Evolutionary conservation across 2,113 vertebrate genomes (phyloP).

Genomic region (Ictidomys tridecemlineatus): DNA sequence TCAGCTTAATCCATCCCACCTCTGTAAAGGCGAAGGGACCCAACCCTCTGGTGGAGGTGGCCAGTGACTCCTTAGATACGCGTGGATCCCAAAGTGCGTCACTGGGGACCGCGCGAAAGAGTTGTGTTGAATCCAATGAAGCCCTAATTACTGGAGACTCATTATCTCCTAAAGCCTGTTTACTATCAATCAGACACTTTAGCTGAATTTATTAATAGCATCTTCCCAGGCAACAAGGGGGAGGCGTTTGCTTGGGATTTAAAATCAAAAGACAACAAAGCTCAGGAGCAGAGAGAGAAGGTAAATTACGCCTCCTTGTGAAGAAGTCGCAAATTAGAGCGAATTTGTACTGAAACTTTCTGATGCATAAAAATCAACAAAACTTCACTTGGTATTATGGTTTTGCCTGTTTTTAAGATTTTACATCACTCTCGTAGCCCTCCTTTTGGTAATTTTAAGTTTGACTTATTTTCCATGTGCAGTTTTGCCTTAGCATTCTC

Average conservation of each 20-base stretch:
- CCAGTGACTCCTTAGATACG: neutral
- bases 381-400: neutral
- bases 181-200: constrained; percentile 10
- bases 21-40: neutral
- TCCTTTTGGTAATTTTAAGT: neutral
- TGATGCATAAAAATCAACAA: neutral
- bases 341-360: neutral
- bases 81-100: neutral
- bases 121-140: neutral
- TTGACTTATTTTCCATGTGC: neutral
- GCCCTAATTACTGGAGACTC: constrained; percentile 45
- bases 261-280: neutral
- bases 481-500: neutral
- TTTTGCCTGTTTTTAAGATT: neutral
- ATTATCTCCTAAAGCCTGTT: constrained; percentile 62
- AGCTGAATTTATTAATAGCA: constrained; percentile 47
- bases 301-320: neutral
- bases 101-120: neutral
- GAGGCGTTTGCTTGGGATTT: neutral
- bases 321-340: neutral
- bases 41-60: too few relatives aligned
- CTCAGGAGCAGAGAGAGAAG: neutral
- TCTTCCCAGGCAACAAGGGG: neutral
- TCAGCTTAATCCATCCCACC: neutral
- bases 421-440: neutral